Evolutionary conservation across 2,888 invertebrate species (phyloP).

Genomic region (Neoscelio sp.): DNA sequence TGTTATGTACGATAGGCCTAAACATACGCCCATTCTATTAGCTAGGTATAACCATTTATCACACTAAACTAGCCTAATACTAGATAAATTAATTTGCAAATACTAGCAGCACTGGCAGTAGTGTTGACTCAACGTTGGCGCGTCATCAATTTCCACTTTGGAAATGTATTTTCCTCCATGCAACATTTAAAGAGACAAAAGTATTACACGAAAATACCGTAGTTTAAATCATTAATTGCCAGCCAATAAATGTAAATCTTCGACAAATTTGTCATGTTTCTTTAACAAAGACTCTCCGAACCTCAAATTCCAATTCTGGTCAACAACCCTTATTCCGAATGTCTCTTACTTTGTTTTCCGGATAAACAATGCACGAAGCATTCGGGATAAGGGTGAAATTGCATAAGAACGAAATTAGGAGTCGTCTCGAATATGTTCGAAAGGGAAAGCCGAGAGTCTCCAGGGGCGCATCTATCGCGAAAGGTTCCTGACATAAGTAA

Average conservation of each 20-base stretch:
- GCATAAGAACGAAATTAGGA: constrained; percentile 75
- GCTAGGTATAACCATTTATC: too few relatives aligned
- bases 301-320: constrained; percentile 39
- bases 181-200: too few relatives aligned
- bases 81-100: too few relatives aligned
- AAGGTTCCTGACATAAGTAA: constrained; percentile 70
- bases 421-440: constrained; percentile 70
- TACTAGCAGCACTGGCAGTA: too few relatives aligned
- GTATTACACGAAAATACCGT: too few relatives aligned
- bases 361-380: constrained; percentile 49
- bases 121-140: too few relatives aligned
- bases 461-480: constrained; percentile 76
- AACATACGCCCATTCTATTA: too few relatives aligned
- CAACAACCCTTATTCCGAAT: constrained; percentile 2
- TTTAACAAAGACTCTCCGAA: background rate
- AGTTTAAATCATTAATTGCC: too few relatives aligned
- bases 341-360: constrained; percentile 34
- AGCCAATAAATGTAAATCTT: constrained; percentile 12
- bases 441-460: constrained; percentile 71
- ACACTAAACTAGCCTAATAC: too few relatives aligned
- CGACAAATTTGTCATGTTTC: constrained; percentile 18
- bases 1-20: too few relatives aligned
- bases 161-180: too few relatives aligned
- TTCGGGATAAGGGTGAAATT: constrained; percentile 56
- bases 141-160: too few relatives aligned